Conservation (phyloP, 2,888 invertebrate genomes). For the Muscina levida region DNA sequence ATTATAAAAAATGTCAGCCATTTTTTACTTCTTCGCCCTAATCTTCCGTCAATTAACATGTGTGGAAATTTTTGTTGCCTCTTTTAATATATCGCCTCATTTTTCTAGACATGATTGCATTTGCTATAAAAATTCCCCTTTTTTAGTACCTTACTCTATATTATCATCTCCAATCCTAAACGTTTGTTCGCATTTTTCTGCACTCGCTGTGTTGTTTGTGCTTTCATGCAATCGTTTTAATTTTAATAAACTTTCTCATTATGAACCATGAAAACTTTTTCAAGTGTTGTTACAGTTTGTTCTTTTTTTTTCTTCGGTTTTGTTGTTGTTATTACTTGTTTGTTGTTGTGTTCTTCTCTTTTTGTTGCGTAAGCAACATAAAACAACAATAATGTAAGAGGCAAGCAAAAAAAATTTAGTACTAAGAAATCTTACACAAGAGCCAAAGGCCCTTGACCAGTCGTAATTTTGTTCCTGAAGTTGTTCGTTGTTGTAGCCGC, state of each 20-base stretch:
- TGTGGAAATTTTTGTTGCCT: too few species aligned
- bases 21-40: too few species aligned
- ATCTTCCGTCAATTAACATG: too few species aligned
- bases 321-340: slow-evolving; percentile 20
- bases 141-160: too few species aligned
- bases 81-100: too few species aligned
- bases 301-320: slow-evolving; percentile 8
- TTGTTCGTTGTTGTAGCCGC: slow-evolving; percentile 6
- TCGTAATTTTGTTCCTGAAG: slow-evolving; percentile 31
- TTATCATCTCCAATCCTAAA: too few species aligned
- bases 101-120: too few species aligned
- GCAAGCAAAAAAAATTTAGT: slow-evolving; percentile 6
- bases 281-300: neutral
- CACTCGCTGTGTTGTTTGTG: slow-evolving; percentile 27
- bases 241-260: slow-evolving; percentile 63
- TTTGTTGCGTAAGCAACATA: neutral
- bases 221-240: slow-evolving; percentile 50
- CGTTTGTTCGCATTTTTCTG: too few species aligned
- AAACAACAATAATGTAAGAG: slow-evolving; percentile 16
- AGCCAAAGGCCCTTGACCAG: slow-evolving; percentile 38
- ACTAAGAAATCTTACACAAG: slow-evolving; percentile 6
- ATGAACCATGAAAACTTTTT: slow-evolving; percentile 44
- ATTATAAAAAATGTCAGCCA: too few species aligned
- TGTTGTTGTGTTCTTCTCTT: neutral
- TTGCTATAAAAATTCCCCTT: too few species aligned